Base-by-base conservation (phyloP, 2,113 vertebrate genomes). In the Lates calcarifer region DNA sequence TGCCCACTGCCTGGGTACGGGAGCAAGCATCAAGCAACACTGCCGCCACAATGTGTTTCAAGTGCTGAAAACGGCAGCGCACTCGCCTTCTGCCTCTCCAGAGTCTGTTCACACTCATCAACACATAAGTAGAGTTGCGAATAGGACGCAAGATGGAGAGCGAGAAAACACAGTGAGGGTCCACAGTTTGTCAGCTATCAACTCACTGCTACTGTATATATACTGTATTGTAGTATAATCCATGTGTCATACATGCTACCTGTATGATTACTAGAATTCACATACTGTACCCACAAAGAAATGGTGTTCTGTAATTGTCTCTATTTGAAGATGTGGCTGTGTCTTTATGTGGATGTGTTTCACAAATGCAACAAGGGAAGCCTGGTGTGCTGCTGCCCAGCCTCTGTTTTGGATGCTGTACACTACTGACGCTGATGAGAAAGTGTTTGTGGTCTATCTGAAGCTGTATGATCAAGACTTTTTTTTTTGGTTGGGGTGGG, bases 21-120 rank as follows among this genome's bases (percentile, higher is more conserved):
- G 64, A 41, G 13, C 55, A 56, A 47, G 64, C 55, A 33, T 53
- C 66, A 6, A 69, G 57, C 66, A 22, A 77, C 81, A 65, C 51
- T 55, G 6, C 28, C 70, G 11, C 58, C 79, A 47, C 80, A 76
- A 41, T 62, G 75, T 87, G 81, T 84, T 82, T 22, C 0, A 12
- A 58, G 73, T 53, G 57, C 35, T 1, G 58, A 78, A 63, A 72
- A 77, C 18, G 79, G 68, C 79, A 37, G 83, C 81, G n/a, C 57
- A 39, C 15, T 68, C 28, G 51, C 80, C 86, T 83, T 90, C 83
- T 90, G 86, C 77, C 82, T 81, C 74, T 11, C 79, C 47, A 28
- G 51, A 87, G 84, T 77, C 87, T 90, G 85, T 83, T 91, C 70
- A 22, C 82, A 43, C 77, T 90, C 87, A 85, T 92, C 88, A 83